Base-by-base conservation (phyloP, 1,140 invertebrate species). In the Chrysopa pallens region DNA sequence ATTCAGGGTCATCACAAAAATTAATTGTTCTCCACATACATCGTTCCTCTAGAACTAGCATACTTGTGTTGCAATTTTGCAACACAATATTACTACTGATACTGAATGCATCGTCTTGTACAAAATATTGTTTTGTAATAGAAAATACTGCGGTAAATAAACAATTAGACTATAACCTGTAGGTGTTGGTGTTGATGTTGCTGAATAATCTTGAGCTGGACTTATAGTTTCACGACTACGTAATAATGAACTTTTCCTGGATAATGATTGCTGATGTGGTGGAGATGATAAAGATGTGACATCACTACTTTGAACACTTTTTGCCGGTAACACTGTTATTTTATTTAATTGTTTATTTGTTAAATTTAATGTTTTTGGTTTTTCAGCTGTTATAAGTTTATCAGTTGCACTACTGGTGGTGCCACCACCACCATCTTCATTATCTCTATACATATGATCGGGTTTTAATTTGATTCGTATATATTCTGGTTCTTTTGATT, bases 201-300 rank as follows among this genome's bases (percentile, higher is more conserved):
- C 78, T 23, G 17, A 23, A 23, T 23, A 23, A 5, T 23, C 17
- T 23, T 23, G 17, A 23, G 17, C 17, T 2, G 77, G 77, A 46
- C 76, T 79, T 7, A 68, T 63, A 6, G 63, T 63, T 52, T 69
- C 68, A 38, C 61, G 64, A 45, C 73, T 74, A 55, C 77, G 78
- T 51, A 86, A 86, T 6, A 86, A 57, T 1, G 78, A 84, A 47
- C 76, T 83, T 54, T 84, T 84, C 37, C 83, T 65, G 0, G 80
- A 83, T 0, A 77, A 68, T 0, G 73, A 70, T 8, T 71, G 72
- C 6, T 61, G 60, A 2, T 58, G 49, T 28, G 63, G 59, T 7
- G 66, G 61, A 1, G 64, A 59, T 40, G 70, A 67, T 8, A 58
- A 61, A 37, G 64, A 57, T 36, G 57, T 59, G 1, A 59, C 53